A percentile compares a stretch with the other conserved stretches of the same genome.
Conservation (phyloP, 2,888 invertebrate species). For the Plusia festucae region DNA sequence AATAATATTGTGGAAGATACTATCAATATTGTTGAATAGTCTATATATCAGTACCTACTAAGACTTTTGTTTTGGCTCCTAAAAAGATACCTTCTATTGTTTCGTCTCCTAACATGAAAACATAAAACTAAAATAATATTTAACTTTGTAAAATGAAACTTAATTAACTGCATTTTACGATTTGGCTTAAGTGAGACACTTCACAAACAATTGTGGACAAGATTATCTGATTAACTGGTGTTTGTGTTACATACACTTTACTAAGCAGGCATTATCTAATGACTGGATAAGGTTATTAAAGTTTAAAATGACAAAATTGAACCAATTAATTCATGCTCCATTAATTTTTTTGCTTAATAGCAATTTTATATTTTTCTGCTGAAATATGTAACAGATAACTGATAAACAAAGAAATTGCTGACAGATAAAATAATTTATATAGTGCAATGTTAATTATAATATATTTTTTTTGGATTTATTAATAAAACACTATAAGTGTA, state of each 20-base stretch:
- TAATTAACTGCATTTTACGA: background rate
- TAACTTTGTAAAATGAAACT: background rate
- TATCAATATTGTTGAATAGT: background rate
- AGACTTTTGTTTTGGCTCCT: constrained; percentile 1
- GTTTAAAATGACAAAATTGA: background rate
- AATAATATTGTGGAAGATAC: background rate
- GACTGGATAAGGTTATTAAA: background rate
- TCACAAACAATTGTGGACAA: constrained; percentile 4
- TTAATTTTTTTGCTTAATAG: background rate
- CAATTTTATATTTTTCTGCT: background rate
- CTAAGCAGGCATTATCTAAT: background rate
- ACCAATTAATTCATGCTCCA: background rate
- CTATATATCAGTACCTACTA: background rate
- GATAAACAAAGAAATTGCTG: constrained; percentile 28
- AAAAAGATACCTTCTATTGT: background rate
- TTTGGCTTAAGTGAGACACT: background rate
- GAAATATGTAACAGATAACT: background rate
- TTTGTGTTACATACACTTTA: background rate
- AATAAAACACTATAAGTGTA: no score
- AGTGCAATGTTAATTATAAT: no score
- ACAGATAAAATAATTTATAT: no score
- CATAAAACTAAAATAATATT: background rate
- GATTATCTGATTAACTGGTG: background rate
- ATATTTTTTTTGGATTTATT: no score
- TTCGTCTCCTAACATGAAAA: background rate